phyloP scores from a whole-genome alignment of 2,888 invertebrate genomes.

The Dynastes maya region DNA sequence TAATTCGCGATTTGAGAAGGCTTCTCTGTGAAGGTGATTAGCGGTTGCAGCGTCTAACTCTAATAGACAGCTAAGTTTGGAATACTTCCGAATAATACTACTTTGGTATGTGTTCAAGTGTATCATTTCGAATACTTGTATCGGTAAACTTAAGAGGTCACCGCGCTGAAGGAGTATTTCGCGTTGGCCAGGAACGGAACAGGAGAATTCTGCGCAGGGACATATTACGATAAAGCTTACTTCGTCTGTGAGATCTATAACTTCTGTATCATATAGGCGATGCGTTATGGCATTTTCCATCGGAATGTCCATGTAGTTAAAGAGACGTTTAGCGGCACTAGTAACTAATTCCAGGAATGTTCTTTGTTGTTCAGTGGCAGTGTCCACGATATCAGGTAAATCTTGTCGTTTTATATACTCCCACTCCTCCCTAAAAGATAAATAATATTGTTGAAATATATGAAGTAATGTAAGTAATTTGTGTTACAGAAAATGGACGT shows the following conservation, averaged over 20 bases:
- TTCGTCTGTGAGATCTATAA: conserved; percentile 91
- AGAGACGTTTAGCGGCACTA: conserved; percentile 81
- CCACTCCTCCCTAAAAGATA: conserved; percentile 91
- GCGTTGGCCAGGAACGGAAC: conserved; percentile 89
- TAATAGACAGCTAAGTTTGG: conserved; percentile 92
- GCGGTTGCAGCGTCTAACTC: conserved; percentile 94
- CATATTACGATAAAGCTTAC: conserved; percentile 94
- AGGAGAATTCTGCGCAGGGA: conserved; percentile 93
- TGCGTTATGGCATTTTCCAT: conserved; percentile 81
- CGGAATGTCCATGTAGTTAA: conserved; percentile 86
- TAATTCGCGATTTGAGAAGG: conserved; percentile 92
- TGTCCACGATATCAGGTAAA: conserved; percentile 70
- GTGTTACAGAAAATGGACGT: too few species aligned
- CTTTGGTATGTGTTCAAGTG: conserved; percentile 95
- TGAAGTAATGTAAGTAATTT: too few species aligned
- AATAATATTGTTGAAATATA: too few species aligned
- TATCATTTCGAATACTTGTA: conserved; percentile 95
- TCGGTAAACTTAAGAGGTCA: conserved; percentile 90
- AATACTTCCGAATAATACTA: conserved; percentile 91
- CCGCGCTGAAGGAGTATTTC: conserved; percentile 89
- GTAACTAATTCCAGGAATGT: conserved; percentile 86
- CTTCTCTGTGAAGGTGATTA: conserved; percentile 94
- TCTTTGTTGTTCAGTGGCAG: conserved; percentile 84
- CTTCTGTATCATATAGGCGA: conserved; percentile 93
- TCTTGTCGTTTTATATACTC: conserved; percentile 84